Evolutionary conservation across 2,113 vertebrate genomes (phyloP), one percentile per base, ranked within the genome.

Genomic region (Xenopus laevis): DNA sequence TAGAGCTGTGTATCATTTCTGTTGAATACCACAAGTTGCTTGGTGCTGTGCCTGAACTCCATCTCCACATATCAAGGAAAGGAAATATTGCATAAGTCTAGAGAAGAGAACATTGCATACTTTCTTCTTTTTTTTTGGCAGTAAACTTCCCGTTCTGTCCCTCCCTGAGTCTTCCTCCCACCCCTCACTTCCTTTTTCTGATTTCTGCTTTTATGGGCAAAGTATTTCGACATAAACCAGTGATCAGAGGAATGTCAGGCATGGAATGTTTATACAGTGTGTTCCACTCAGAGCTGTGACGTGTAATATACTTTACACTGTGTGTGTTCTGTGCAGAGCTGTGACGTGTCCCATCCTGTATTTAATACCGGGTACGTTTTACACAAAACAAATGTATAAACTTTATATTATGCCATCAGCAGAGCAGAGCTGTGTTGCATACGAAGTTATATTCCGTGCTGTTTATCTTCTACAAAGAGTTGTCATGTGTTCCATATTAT

Each of bases 141-240:
- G 10, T 23, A 60, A 60, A 55, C 17, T 50, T 67, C 65, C 46
- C 4, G 18, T 50, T 45, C 45, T 21, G n/a, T n/a, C 65, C 40
- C 65, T 50, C 40, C 65, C 17, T 1, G 50, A 5, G 13, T 67
- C 64, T 53, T 7, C 64, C 63, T 13, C 58, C 18, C 58, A 12
- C 58, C 58, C 58, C 57, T 45, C 13, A 67, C 62, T 74, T 74
- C 72, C 72, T 47, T 64, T 57, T 73, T 74, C 64, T 33, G 63
- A 45, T 74, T 74, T 74, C 72, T 66, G 18, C 72, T 74, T 74
- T 74, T 74, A 74, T 74, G 72, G 64, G 72, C 72, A 74, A 74
- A 74, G 63, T 59, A 67, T 74, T 74, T 74, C 53, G 63, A 74
- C 58, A 23, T 11, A 21, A 60, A n/a, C 47, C 53, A 23, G 58